Percentiles rank a stretch among this genome's conserved stretches.
Conservation (phyloP, 2,113 vertebrate species). For the Rhabdornis inornatus region DNA sequence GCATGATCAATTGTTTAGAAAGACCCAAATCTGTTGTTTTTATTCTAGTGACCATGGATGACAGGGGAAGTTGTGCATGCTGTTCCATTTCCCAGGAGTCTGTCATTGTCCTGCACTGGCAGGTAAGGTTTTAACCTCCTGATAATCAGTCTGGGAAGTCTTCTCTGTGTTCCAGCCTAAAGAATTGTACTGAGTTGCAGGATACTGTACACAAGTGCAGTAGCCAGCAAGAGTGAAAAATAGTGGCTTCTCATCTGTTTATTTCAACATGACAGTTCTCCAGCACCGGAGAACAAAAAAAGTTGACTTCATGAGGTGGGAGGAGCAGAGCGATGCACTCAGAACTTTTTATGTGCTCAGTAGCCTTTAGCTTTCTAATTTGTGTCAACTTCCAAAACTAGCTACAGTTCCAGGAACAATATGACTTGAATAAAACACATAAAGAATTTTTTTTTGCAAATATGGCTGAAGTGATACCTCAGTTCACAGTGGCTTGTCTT, state of each 20-base stretch:
- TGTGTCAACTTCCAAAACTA: not conserved
- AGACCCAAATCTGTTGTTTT: not conserved
- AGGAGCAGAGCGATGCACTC: not conserved
- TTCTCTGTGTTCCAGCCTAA: not conserved
- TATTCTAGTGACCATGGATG: not conserved
- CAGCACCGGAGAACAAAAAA: not conserved
- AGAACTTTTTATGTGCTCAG: not conserved
- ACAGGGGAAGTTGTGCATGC: accelerated
- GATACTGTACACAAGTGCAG: not conserved
- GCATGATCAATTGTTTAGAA: not conserved
- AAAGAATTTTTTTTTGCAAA: not conserved
- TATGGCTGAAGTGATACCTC: not conserved
- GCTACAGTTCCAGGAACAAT: not conserved
- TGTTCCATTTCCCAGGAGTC: not conserved
- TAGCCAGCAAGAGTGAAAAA: not conserved
- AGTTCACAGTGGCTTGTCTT: not conserved
- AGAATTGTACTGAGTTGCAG: not conserved
- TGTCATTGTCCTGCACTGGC: not conserved
- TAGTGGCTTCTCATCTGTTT: not conserved
- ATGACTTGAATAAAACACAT: not conserved
- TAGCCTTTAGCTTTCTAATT: not conserved
- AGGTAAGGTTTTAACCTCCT: not conserved
- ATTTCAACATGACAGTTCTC: not conserved
- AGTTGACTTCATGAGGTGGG: not conserved
- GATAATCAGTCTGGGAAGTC: not conserved